Base-by-base conservation (phyloP, 2,888 invertebrate species). In the Heliconius erato region DNA sequence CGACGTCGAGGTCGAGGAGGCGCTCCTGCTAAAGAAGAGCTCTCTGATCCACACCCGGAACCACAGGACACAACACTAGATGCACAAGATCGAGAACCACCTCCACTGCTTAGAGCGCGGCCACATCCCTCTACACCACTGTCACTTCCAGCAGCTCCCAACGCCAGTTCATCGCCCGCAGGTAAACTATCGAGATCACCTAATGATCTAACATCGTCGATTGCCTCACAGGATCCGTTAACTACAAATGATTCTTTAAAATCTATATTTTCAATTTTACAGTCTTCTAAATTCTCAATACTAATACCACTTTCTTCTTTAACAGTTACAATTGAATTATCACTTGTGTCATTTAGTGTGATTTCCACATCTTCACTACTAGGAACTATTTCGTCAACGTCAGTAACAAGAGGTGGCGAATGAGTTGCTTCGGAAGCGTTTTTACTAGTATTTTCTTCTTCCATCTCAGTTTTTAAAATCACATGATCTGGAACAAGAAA, bases 31-130 rank as follows among this genome's bases (percentile, higher is more conserved):
- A 98, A 92, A 0, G 98, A 98, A 0, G 98, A 98, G 90, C 98
- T 98, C 89, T 98, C 98, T 86, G 98, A 98, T 76, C 98, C 98
- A 89, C 97, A 97, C 12, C 98, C 98, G 3, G 98, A 98, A 86
- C 97, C 97, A 90, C 97, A 98, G 84, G 98, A 98, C 35, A 98
- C 97, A 84, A 98, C 96, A 85, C 98, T 98, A 68, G 98, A 98
- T 86, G 98, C 98, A 89, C 98, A 98, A 28, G 98, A 98, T 5
- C 97, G 96, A 74, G 97, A 97, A 77, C 97, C 97, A 16, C 97
- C 96, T 7, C 96, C 96, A 87, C 97, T 97, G 88, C 97, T 97
- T 68, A 97, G 96, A 81, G 97, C 97, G 32, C 97, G 97, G 0
- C 97, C 97, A 77, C 96, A 96, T 76, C 98, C 97, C 89, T 98